These are phyloP conservation scores for Belonocnema kinseyi DNA, from an alignment of 1,140 invertebrate species.

Conservation along the genomic window DNA sequence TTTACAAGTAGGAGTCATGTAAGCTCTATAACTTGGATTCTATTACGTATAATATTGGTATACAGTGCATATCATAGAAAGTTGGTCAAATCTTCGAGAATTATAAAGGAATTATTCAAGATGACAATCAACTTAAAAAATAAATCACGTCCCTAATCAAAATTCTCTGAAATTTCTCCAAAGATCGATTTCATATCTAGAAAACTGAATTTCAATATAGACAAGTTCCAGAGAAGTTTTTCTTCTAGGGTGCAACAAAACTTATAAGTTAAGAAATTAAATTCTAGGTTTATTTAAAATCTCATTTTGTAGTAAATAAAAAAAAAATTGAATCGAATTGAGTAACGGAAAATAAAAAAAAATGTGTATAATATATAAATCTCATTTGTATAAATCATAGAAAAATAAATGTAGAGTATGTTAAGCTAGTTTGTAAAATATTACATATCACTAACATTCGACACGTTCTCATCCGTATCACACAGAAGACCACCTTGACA, in stretches of 20 bases:
- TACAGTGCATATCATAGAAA: background rate
- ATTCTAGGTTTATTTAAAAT: constrained; percentile 18
- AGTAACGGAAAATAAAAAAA: constrained; percentile 22
- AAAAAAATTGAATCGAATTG: constrained; percentile 4
- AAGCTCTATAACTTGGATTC: background rate
- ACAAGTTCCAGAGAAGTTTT: constrained; percentile 3
- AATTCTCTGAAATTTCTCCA: background rate
- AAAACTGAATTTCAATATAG: background rate
- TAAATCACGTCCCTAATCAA: background rate
- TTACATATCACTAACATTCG: constrained; percentile 21
- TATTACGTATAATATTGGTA: constrained; percentile 4
- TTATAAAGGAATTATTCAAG: background rate
- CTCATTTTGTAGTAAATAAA: background rate
- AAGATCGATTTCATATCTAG: background rate
- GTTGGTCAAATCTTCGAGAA: constrained; percentile 9
- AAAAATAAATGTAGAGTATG: constrained; percentile 30
- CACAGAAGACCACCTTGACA: constrained; percentile 22
- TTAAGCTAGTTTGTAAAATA: constrained; percentile 18
- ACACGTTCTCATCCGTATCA: constrained; percentile 6
- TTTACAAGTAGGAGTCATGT: background rate
- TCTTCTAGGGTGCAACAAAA: background rate
- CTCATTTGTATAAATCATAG: constrained; percentile 31
- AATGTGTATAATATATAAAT: constrained; percentile 18
- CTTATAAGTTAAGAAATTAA: constrained; percentile 14
- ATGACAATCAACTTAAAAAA: no score